Evolutionary conservation across 2,888 invertebrate species (phyloP).

Genomic region (Lottia gigantea): DNA sequence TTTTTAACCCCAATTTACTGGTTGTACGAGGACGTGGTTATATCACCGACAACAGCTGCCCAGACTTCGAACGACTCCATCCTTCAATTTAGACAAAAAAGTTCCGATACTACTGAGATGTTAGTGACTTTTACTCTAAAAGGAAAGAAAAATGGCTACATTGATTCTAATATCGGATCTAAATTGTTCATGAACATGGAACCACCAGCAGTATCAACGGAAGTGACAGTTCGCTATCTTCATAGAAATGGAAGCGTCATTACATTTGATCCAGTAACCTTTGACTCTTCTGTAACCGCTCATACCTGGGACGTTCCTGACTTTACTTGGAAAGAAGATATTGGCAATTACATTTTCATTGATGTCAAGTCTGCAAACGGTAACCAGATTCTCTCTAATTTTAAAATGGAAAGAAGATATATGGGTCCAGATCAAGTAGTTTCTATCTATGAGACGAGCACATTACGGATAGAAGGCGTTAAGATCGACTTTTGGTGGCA

Average conservation of each 20-base stretch:
- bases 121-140: conserved; percentile 30
- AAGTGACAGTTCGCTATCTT: conserved; percentile 30
- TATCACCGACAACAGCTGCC: conserved; percentile 12
- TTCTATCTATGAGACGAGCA: conserved; percentile 31
- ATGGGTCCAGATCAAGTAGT: conserved; percentile 29
- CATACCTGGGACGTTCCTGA: conserved; percentile 36
- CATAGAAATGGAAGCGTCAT: conserved; percentile 29
- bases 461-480: conserved; percentile 39
- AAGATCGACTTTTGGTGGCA: conserved; percentile 49
- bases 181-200: conserved; percentile 26
- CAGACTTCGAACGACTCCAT: conserved; percentile 19
- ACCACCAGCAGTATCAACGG: conserved; percentile 12
- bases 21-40: conserved; percentile 26
- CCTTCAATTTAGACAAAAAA: conserved; percentile 19
- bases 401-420: conserved; percentile 34
- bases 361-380: conserved; percentile 22
- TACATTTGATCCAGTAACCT: conserved; percentile 3
- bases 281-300: conserved; percentile 20
- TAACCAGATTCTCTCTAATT: conserved; percentile 28
- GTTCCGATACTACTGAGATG: conserved; percentile 12
- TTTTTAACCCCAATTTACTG: conserved; percentile 32
- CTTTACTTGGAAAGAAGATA: conserved; percentile 37
- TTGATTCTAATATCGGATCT: conserved; percentile 45
- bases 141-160: conserved; percentile 36
- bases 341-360: conserved; percentile 34